Base-by-base conservation (phyloP, 1,140 invertebrate genomes). In the Ceratitis capitata region DNA sequence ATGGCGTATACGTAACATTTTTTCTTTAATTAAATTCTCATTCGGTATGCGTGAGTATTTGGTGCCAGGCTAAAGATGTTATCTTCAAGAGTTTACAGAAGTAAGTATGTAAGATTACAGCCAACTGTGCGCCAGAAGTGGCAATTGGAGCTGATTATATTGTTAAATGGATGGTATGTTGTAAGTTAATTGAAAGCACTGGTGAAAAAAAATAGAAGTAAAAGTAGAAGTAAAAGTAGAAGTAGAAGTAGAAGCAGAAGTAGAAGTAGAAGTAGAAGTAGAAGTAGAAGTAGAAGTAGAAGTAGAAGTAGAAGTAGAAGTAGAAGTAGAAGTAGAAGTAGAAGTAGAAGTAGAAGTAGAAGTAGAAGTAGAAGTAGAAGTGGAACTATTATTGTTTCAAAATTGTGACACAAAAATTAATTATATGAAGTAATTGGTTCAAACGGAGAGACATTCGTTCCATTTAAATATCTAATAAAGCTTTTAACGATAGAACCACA, bases 271-370 rank as follows among this genome's bases (percentile, higher is more conserved):
- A 69, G 64, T 69, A 69, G 64, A 69, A 69, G 64, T 69, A 42
- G 64, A 69, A 69, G 64, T 42, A 69, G 64, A 69, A 69, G 64
- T 69, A 69, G 64, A 69, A 69, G 64, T 69, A 69, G 64, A 69
- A 69, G 64, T 69, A 69, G 64, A 69, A 69, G 64, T 69, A 69
- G 64, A 69, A 69, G 64, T 69, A 69, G 64, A 69, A 69, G 64
- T 69, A 69, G 64, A 69, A 69, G 64, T 69, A 69, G 64, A 69
- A 69, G 64, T 42, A 69, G 64, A 69, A 69, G 64, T 69, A 69
- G 64, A 69, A 69, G 64, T 69, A 69, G 6, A 69, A 69, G 64
- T 69, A 69, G 64, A 69, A 69, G 64, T 69, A 69, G 64, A 69
- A 69, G 64, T 69, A 42, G 64, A 69, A 69, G 64, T 42, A 69